These are phyloP conservation scores for Trichonephila clavata DNA, from an alignment of 1,140 invertebrate species.

Conservation along the genomic window DNA sequence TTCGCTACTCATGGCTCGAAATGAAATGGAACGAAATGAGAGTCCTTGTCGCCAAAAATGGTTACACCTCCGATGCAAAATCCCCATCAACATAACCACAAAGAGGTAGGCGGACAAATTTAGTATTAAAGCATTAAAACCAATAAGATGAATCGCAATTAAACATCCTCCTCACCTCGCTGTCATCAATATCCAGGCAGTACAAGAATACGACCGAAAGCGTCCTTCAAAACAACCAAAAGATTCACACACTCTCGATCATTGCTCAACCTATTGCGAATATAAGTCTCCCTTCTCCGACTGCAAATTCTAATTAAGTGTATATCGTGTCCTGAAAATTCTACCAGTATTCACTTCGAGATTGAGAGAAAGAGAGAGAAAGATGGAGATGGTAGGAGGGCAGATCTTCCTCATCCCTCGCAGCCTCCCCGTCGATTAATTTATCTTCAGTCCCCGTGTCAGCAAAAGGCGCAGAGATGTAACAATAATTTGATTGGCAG, in stretches of 20 bases:
- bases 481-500: constrained; percentile 77
- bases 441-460: constrained; percentile 74
- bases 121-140: constrained; percentile 13
- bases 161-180: not conserved
- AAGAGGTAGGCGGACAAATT: constrained; percentile 30
- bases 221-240: constrained; percentile 27
- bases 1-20: not conserved
- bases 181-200: constrained; percentile 4
- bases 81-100: not conserved
- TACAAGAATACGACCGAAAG: constrained; percentile 23
- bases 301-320: constrained; percentile 64
- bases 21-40: not conserved
- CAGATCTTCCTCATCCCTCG: constrained; percentile 55
- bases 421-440: constrained; percentile 71
- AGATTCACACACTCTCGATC: constrained; percentile 20
- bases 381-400: not conserved
- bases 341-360: constrained; percentile 39
- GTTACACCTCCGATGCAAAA: not conserved
- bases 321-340: constrained; percentile 29
- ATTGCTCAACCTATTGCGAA: constrained; percentile 17
- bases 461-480: constrained; percentile 74
- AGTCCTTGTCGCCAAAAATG: not conserved
- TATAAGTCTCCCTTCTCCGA: constrained; percentile 16
- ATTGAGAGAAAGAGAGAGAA: not conserved
- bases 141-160: constrained; percentile 36